Evolutionary conservation across 2,113 vertebrate genomes (phyloP).

Genomic region (Speoplatyrhinus poulsoni): DNA sequence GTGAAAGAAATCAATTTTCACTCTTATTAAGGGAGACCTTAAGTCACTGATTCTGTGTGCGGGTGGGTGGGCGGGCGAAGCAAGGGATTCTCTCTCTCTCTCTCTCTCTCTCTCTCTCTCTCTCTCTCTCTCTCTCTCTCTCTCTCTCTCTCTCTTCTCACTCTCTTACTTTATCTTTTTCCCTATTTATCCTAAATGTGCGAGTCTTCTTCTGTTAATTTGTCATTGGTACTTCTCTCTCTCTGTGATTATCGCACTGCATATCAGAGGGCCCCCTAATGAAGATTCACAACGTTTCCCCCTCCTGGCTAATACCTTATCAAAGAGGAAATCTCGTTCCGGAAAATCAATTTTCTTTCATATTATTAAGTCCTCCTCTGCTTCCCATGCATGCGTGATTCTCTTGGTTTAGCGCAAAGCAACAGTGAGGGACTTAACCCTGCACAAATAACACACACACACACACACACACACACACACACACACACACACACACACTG

Average conservation of each 20-base stretch:
- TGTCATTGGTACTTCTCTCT: conserved; percentile 71
- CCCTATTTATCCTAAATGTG: conserved; percentile 62
- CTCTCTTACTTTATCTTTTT: conserved; percentile 18
- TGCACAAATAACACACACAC: conserved; percentile 42
- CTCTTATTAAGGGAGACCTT: conserved; percentile 71
- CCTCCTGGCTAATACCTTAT: conserved; percentile 82
- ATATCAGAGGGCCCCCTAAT: conserved; percentile 79
- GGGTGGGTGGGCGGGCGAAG: conserved; percentile 24
- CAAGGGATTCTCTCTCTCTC: conserved; percentile 23
- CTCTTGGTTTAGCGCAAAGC: conserved; percentile 58
- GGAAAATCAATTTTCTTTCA: conserved; percentile 84
- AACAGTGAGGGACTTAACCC: conserved; percentile 74
- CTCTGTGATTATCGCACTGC: conserved; percentile 71
- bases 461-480: conserved; percentile 29
- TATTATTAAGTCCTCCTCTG: conserved; percentile 81
- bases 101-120: conserved; percentile 43
- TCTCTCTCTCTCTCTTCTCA: conserved; percentile 32
- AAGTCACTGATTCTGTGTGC: conserved; percentile 58
- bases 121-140: conserved; percentile 42
- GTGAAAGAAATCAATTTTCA: conserved; percentile 77
- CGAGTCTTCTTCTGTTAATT: conserved; percentile 65
- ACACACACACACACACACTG: conserved; percentile 45
- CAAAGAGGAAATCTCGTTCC: conserved; percentile 82
- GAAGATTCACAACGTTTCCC: conserved; percentile 83
- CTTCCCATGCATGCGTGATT: conserved; percentile 73